These are phyloP conservation scores for Aphodius sticticus DNA, from an alignment of 2,888 invertebrate genomes.

Conservation along the genomic window DNA sequence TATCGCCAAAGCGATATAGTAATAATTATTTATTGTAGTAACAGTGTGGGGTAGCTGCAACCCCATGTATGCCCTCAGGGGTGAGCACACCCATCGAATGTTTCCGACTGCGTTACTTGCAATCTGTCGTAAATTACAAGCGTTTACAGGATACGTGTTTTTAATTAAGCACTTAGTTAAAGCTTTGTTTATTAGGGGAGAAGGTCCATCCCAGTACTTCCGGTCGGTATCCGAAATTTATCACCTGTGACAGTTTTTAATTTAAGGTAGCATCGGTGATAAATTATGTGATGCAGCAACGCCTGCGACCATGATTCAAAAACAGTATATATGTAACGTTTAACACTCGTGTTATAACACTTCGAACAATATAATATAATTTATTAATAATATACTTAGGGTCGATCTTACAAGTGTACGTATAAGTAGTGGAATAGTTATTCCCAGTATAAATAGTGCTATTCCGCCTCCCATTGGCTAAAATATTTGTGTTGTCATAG, in stretches of 20 bases:
- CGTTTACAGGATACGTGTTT: conserved; percentile 20
- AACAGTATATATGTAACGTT: no score
- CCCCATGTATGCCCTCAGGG: neutral
- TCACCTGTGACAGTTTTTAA: neutral
- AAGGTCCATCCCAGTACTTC: neutral
- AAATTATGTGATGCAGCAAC: neutral
- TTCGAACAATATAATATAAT: no score
- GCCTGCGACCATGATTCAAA: neutral
- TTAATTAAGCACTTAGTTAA: conserved; percentile 25
- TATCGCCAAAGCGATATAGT: no score
- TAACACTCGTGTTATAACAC: no score
- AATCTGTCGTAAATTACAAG: conserved; percentile 26
- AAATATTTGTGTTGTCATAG: no score
- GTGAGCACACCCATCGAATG: neutral
- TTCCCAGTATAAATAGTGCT: no score
- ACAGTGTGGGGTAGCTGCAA: neutral
- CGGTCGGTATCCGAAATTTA: neutral
- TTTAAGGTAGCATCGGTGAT: conserved; percentile 4
- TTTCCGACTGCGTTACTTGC: neutral
- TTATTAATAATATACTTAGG: no score
- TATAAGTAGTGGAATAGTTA: no score
- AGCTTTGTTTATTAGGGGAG: conserved; percentile 18
- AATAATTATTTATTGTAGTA: neutral
- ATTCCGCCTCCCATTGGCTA: no score
- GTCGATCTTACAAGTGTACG: no score